Evolutionary conservation across 2,888 invertebrate species (phyloP).

Genomic region (Cataglyphis albicans): DNA sequence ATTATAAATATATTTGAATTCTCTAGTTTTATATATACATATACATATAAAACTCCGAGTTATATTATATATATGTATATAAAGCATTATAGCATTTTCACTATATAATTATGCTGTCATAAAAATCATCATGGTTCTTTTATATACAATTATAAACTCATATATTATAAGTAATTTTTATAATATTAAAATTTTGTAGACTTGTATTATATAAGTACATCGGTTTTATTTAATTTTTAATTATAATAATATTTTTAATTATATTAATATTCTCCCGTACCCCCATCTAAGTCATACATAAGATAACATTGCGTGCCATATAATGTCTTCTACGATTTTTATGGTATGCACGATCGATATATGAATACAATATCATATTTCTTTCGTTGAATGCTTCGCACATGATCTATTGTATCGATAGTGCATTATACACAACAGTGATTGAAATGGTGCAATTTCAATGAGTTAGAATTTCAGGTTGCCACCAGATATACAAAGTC

Average conservation of each 20-base stretch:
- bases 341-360: constrained; percentile 1
- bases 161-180: background rate
- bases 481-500: background rate
- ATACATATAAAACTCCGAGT: background rate
- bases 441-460: constrained; percentile 22
- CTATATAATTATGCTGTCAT: background rate
- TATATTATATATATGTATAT: too few relatives aligned
- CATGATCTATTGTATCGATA: constrained; percentile 14
- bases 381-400: constrained; percentile 29
- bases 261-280: background rate
- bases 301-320: background rate
- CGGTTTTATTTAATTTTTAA: background rate
- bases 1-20: background rate
- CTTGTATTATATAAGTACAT: background rate
- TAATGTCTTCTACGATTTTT: background rate
- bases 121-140: background rate
- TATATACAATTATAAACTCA: background rate
- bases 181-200: background rate
- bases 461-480: background rate
- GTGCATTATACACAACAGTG: background rate
- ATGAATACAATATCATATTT: constrained; percentile 15
- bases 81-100: too few relatives aligned
- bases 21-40: background rate
- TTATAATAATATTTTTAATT: too few relatives aligned
- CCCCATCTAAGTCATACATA: background rate